Evolutionary conservation across 2,113 vertebrate species (phyloP), one percentile per base, ranked within the genome.

Genomic region (Hippopotamus amphibius): DNA sequence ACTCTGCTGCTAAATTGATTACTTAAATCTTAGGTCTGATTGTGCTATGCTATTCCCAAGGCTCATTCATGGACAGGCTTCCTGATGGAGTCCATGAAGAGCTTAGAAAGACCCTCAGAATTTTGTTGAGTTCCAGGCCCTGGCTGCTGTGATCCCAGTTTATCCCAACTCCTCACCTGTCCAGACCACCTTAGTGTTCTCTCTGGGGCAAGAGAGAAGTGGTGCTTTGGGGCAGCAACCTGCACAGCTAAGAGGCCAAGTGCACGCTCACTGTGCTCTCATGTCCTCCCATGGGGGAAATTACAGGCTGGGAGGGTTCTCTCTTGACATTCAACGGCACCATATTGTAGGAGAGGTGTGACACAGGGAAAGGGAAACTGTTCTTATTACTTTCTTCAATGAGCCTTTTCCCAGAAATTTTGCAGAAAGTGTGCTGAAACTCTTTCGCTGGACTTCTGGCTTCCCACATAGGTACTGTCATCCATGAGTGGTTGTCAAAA

Each of bases 271-370:
- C 48, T 53, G 46, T 53, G 74, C 0, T 19, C 17, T 33, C 30
- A 2, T 3, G 0, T 30, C 13, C 30, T 21, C 26, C 48, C 1
- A 0, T 7, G 10, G 30, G 74, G 48, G 48, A 53, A 19, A 2
- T 50, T 21, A 6, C 48, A 53, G 74, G 48, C 74, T 33, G 5
- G n/a, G 7, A 17, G 48, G 30, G 16, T 17, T 79, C 30, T 53
- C 5, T n/a, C 74, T 50, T 53, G 48, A 53, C 5, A 0, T 17
- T 6, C 28, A n/a, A 48, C 74, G 53, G 48, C 4, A 48, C 33
- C 5, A 1, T 30, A 0, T 30, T 77, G 48, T 33, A 13, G 2
- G 19, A 22, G 30, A 22, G 17, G 48, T 7, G 48, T 7, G 48
- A 30, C 74, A 1, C 17, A 7, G 30, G 17, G 33, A 33, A 7